A percentile compares a stretch with the other conserved stretches of the same genome.
phyloP scores from a whole-genome alignment of 2,888 invertebrate species.

The Chromoteleia sp. region DNA sequence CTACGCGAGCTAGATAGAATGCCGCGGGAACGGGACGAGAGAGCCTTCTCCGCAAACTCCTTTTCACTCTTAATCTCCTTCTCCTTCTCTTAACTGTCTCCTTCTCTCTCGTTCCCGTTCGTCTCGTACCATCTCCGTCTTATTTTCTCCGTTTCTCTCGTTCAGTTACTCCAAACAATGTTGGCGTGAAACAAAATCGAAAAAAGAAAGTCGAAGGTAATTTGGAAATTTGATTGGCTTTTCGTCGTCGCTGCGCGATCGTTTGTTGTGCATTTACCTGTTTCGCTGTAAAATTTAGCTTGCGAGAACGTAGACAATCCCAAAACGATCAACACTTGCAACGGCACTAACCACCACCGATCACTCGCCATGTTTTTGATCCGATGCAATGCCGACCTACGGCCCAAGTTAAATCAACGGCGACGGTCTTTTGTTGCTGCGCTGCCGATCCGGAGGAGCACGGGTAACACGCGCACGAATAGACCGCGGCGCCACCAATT shows the following conservation, averaged over 20 bases:
- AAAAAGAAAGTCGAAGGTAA: too few relatives aligned
- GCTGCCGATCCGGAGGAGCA: slow-evolving; percentile 31
- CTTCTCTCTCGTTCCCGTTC: slow-evolving; percentile 8
- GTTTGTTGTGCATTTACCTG: slow-evolving; percentile 31
- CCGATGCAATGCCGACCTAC: slow-evolving; percentile 43
- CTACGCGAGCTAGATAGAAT: slow-evolving; percentile 48
- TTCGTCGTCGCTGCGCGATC: not conserved
- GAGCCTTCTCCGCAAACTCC: slow-evolving; percentile 59
- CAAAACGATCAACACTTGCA: slow-evolving; percentile 56
- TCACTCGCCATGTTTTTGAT: slow-evolving; percentile 66
- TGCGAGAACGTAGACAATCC: slow-evolving; percentile 39
- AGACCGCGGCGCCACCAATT: slow-evolving; percentile 46
- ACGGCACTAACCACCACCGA: slow-evolving; percentile 65
- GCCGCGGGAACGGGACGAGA: slow-evolving; percentile 38
- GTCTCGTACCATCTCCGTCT: not conserved
- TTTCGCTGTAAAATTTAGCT: slow-evolving; percentile 5
- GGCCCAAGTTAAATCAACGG: slow-evolving; percentile 8
- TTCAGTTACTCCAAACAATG: not conserved
- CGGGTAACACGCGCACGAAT: slow-evolving; percentile 51
- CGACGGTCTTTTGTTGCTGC: slow-evolving; percentile 42
- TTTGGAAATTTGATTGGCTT: too few relatives aligned
- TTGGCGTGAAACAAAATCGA: not conserved
- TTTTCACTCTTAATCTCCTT: slow-evolving; percentile 59
- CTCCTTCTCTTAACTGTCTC: slow-evolving; percentile 2
- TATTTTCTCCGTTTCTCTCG: not conserved